Evolutionary conservation across 2,797 vertebrate species (phyloP), one percentile per base, ranked within the genome.

Genomic region (Apogon talboti): DNA sequence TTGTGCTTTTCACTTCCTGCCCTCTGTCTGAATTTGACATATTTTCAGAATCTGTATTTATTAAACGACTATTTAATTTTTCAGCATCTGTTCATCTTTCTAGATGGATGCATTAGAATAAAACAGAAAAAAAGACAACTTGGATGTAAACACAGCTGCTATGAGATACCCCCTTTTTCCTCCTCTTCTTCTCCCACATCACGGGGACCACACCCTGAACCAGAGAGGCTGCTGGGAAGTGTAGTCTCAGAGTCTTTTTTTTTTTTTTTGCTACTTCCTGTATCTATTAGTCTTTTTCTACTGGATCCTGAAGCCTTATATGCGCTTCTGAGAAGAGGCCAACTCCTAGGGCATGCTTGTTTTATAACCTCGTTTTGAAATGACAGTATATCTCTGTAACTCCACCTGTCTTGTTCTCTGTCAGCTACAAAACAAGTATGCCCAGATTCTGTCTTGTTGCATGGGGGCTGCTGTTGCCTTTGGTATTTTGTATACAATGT

Each of bases 271-370:
- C 33, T 74, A 62, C 46, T 65, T 62, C 43, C 44, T 81, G 12
- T 78, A 51, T 76, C 30, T 79, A 24, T 66, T 42, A 14, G 19
- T 66, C 28, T 63, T 80, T 87, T 87, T 87, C 52, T 79, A 76
- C 72, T 52, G 48, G 54, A 86, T 87, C 84, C 82, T 68, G 65
- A 92, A 92, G 89, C 92, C 91, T 92, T 93, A 88, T 76, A 54
- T 51, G 72, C 51, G 79, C 81, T 89, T 84, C 81, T 84, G 85
- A 72, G 73, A 87, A 71, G 78, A 89, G 78, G 78, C 78, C 48
- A 67, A 53, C 45, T 38, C 54, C 44, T 12, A 56, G 68, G 66
- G 65, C 0, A 13, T 59, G 68, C 74, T 89, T 2, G 64, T 87
- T 90, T 79, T 83, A 16, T 43, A 74, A 15, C 60, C 7, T 18